phyloP scores from a whole-genome alignment of 2,113 vertebrate genomes.

The Cryptoleucopteryx plumbea region DNA sequence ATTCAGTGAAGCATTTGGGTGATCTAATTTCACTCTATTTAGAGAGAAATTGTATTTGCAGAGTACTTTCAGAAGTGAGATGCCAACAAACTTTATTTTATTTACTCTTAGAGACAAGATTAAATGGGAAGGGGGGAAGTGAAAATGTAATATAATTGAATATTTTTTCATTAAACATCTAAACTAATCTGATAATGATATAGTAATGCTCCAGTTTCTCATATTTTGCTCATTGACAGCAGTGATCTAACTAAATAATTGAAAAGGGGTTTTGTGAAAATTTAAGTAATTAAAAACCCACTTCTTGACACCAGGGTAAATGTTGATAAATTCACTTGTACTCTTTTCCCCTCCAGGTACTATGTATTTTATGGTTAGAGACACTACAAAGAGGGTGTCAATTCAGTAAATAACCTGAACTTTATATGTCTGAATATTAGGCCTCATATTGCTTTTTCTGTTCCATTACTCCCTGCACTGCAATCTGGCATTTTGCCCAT shows the following conservation, averaged over 20 bases:
- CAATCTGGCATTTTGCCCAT: not conserved
- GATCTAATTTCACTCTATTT: not conserved
- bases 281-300: not conserved
- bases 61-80: not conserved
- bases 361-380: not conserved
- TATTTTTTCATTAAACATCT: not conserved
- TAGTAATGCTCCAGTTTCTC: not conserved
- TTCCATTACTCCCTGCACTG: not conserved
- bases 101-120: not conserved
- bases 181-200: not conserved
- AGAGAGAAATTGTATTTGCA: not conserved
- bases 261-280: not conserved
- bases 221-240: not conserved
- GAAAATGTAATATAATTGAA: not conserved
- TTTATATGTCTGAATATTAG: not conserved
- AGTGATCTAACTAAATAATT: not conserved
- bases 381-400: not conserved
- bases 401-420: not conserved
- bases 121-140: not conserved
- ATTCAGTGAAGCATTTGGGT: not conserved
- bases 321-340: not conserved
- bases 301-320: not conserved
- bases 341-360: not conserved
- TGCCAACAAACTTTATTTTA: not conserved
- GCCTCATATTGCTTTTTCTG: not conserved